Base-by-base conservation (phyloP, 2,113 vertebrate species). In the Crypturellus undulatus region DNA sequence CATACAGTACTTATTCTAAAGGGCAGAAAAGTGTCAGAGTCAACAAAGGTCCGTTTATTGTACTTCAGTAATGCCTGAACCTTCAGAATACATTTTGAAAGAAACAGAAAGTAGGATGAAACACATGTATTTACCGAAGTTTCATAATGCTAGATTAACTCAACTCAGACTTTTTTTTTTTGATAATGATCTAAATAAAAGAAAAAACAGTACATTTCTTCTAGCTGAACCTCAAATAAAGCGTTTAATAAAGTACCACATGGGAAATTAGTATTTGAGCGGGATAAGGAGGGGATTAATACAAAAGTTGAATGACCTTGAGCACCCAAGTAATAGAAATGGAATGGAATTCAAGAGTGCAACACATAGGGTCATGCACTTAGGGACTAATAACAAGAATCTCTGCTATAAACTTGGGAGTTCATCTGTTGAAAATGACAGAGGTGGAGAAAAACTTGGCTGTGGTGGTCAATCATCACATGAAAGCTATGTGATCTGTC, bases 231-330 rank as follows among this genome's bases (percentile, higher is more conserved):
- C 16, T 56, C 54, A 56, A 30, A 28, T 30, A 30, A 30, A 56
- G 17, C 15, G 30, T 56, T 30, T 56, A 30, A 56, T 56, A 30
- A 56, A 56, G 30, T 84, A 36, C 45, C 88, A 94, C 73, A 49
- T 43, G 36, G 68, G 47, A 86, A 90, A 75, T 18, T 34, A n/a
- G 30, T 67, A 40, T 78, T 94, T 89, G 36, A 80, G 30, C 15
- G 65, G 77, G 60, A 22, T 94, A 75, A 84, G 56, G 73, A 81
- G 58, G 36, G 51, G 42, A 64, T 89, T 75, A 89, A 51, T 62
- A 91, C 69, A 87, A 68, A 90, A 92, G 45, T 42, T 93, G 84
- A 89, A 71, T 1, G 65, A 78, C 69, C 73, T 89, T 84, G 80
- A 81, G 42, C 40, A 84, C 69, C 20, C 24, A 70, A 86, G 45